Evolutionary conservation across 1,140 invertebrate species (phyloP).

Genomic region (Adelges cooleyi): DNA sequence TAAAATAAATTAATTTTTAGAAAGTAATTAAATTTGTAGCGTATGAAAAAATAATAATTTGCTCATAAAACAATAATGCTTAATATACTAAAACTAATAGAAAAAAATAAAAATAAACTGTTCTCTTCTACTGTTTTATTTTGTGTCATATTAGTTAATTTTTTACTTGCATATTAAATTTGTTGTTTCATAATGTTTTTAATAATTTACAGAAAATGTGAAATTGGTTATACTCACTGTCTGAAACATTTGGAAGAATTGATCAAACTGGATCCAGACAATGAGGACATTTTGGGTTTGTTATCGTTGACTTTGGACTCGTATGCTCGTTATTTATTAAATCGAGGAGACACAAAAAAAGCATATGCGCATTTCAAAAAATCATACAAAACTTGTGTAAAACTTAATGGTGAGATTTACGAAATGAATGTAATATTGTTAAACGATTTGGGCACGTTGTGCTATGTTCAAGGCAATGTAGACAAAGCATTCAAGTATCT

Average conservation of each 20-base stretch:
- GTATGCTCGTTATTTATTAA: slow-evolving; percentile 66
- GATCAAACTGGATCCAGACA: slow-evolving; percentile 39
- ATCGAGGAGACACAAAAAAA: slow-evolving; percentile 48
- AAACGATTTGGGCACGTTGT: slow-evolving; percentile 73
- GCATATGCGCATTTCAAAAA: slow-evolving; percentile 55
- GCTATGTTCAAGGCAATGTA: slow-evolving; percentile 50
- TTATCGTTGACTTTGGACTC: slow-evolving; percentile 64
- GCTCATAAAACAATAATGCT: too few species aligned
- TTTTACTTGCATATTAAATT: too few species aligned
- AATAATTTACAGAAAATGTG: slow-evolving; percentile 46
- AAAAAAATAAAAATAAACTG: too few species aligned
- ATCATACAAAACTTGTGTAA: slow-evolving; percentile 52
- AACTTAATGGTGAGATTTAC: slow-evolving; percentile 50
- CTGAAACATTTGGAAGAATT: slow-evolving; percentile 52
- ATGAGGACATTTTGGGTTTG: slow-evolving; percentile 46
- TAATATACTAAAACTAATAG: too few species aligned
- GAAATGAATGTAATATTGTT: slow-evolving; percentile 65
- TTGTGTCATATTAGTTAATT: not conserved
- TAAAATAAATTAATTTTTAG: too few species aligned
- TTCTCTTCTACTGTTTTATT: too few species aligned
- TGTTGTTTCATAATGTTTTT: slow-evolving; percentile 10
- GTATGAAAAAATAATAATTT: too few species aligned
- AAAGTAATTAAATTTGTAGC: too few species aligned
- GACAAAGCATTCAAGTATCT: slow-evolving; percentile 59
- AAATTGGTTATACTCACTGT: slow-evolving; percentile 64